Percentiles rank a stretch among this genome's conserved stretches.
These are phyloP conservation scores for Trachelus iudaicus DNA, from an alignment of 2,888 invertebrate genomes.

Conservation along the genomic window DNA sequence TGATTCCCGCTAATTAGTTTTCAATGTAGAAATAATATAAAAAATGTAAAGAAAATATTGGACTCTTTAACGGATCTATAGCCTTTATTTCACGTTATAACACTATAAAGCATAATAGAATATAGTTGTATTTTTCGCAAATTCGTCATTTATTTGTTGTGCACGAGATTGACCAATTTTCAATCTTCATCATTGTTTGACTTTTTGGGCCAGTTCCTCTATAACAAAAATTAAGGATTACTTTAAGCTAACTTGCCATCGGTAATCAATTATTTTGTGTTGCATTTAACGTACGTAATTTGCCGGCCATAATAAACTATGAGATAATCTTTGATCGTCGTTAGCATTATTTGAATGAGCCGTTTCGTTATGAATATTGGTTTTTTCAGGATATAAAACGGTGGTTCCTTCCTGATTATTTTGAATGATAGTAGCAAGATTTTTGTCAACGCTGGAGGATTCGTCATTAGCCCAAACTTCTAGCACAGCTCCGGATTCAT, in stretches of 20 bases:
- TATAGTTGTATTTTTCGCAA: neutral
- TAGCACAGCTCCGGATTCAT: constrained; percentile 34
- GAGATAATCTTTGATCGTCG: constrained; percentile 16
- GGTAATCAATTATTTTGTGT: no score
- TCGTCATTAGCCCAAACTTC: constrained; percentile 31
- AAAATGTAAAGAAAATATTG: neutral
- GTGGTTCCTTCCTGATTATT: constrained; percentile 7
- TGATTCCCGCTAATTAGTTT: neutral
- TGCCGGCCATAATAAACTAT: constrained; percentile 12
- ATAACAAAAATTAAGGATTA: constrained; percentile 6
- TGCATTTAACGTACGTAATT: constrained; percentile 20
- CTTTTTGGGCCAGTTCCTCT: constrained; percentile 25
- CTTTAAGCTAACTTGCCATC: neutral
- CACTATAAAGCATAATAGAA: neutral
- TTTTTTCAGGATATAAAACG: constrained; percentile 13
- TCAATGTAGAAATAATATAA: neutral
- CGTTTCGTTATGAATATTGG: constrained; percentile 19
- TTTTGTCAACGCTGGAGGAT: constrained; percentile 16
- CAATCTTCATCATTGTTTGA: neutral
- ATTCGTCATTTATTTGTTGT: neutral
- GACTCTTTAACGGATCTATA: neutral
- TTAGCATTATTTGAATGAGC: constrained; percentile 8
- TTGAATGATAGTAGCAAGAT: constrained; percentile 15
- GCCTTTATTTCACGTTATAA: neutral
- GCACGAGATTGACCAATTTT: neutral